Conservation (phyloP, 2,888 invertebrate species). For the Callinectes sapidus region DNA sequence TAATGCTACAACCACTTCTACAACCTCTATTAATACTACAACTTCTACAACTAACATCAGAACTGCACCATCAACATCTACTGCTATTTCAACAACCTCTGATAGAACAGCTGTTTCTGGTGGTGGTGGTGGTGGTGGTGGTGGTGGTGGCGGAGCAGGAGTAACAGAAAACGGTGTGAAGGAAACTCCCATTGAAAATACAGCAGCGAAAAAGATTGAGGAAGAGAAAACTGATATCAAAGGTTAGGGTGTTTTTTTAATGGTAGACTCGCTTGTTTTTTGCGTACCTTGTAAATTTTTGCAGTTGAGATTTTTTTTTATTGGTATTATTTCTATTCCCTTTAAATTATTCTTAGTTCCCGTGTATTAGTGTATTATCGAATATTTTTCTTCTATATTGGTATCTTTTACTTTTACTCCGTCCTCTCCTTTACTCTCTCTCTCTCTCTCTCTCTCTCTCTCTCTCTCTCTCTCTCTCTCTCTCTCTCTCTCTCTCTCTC, state of each 20-base stretch:
- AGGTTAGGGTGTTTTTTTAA: slow-evolving; percentile 51
- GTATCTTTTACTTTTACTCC: neutral
- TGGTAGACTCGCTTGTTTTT: neutral
- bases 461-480: neutral
- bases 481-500: too few species aligned
- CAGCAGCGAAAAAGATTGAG: neutral
- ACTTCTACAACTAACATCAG: neutral
- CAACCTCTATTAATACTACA: neutral
- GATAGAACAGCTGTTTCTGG: neutral
- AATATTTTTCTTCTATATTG: neutral
- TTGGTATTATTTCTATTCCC: neutral
- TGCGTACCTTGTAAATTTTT: neutral
- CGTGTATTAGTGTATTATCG: neutral
- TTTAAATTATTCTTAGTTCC: neutral
- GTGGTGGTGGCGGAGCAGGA: neutral
- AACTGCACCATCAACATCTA: neutral
- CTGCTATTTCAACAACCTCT: neutral
- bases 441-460: neutral
- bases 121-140: neutral
- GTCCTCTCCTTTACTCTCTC: neutral
- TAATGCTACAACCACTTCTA: neutral
- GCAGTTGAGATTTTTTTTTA: neutral
- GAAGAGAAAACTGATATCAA: slow-evolving; percentile 41
- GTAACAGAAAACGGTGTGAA: neutral
- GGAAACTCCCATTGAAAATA: neutral